These are phyloP conservation scores for Idaea biselata DNA, from an alignment of 2,888 invertebrate genomes.

Conservation along the genomic window DNA sequence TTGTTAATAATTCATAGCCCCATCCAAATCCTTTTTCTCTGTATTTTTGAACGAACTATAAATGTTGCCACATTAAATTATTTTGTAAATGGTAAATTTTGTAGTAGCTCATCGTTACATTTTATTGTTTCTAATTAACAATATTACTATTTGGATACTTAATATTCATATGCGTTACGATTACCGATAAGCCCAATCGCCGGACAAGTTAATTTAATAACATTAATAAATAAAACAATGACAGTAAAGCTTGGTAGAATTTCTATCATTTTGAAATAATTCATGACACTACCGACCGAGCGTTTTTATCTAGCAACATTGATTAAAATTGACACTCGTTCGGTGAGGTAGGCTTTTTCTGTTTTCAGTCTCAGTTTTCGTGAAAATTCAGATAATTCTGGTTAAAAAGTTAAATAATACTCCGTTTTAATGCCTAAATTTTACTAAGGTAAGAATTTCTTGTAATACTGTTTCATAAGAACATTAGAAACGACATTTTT, in stretches of 20 bases:
- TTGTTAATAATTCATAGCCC: not conserved
- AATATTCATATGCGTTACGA: too few relatives aligned
- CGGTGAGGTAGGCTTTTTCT: constrained; percentile 80
- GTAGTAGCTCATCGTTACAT: too few relatives aligned
- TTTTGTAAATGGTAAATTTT: too few relatives aligned
- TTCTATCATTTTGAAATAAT: too few relatives aligned
- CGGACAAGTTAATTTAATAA: too few relatives aligned
- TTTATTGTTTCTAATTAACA: too few relatives aligned
- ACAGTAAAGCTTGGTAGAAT: too few relatives aligned
- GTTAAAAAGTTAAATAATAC: constrained; percentile 59
- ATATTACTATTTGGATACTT: too few relatives aligned
- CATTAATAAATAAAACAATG: too few relatives aligned
- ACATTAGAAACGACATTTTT: not conserved
- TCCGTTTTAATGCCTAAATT: constrained; percentile 73
- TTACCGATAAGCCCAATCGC: too few relatives aligned
- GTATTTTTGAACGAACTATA: not conserved
- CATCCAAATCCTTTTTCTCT: not conserved
- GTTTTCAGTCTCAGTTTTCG: constrained; percentile 76
- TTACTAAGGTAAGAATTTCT: constrained; percentile 66
- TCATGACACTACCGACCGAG: too few relatives aligned
- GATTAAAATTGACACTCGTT: constrained; percentile 71
- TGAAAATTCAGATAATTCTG: constrained; percentile 67
- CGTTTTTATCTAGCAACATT: constrained; percentile 49
- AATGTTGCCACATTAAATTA: not conserved
- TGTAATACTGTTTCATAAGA: constrained; percentile 5